phyloP scores from a whole-genome alignment of 2,888 invertebrate species.

The Caenorhabditis sp. region DNA sequence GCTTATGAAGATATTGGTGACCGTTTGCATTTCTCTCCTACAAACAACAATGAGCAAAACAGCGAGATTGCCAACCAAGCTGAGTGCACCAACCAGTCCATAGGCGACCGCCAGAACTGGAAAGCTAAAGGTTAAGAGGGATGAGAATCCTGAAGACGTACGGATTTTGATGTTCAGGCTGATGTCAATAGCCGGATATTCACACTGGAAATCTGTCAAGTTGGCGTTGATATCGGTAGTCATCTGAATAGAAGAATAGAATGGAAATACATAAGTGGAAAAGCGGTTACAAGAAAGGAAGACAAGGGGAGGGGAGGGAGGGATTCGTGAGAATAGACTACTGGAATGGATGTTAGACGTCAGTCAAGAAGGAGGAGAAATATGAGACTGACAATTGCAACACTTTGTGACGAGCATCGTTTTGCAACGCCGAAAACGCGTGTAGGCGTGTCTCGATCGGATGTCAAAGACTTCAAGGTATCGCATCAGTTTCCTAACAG shows the following conservation, averaged over 20 bases:
- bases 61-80: slow-evolving; percentile 68
- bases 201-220: slow-evolving; percentile 57
- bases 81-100: slow-evolving; percentile 67
- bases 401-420: slow-evolving; percentile 51
- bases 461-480: too few relatives aligned
- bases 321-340: background rate
- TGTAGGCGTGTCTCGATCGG: slow-evolving; percentile 3
- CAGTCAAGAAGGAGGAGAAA: slow-evolving; percentile 35
- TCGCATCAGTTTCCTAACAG: too few relatives aligned
- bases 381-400: slow-evolving; percentile 60
- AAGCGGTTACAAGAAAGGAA: slow-evolving; percentile 2
- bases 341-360: too few relatives aligned
- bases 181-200: slow-evolving; percentile 57
- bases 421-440: slow-evolving; percentile 32
- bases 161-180: slow-evolving; percentile 33
- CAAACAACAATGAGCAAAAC: slow-evolving; percentile 67
- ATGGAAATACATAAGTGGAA: too few relatives aligned
- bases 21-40: slow-evolving; percentile 71
- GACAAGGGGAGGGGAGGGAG: background rate
- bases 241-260: too few relatives aligned
- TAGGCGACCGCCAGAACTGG: slow-evolving; percentile 68
- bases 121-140: slow-evolving; percentile 21
- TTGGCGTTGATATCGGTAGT: slow-evolving; percentile 41
- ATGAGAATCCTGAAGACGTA: slow-evolving; percentile 17
- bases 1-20: slow-evolving; percentile 76